Evolutionary conservation across 2,797 vertebrate species (phyloP), one percentile per base, ranked within the genome.

Genomic region (Salmo trutta): DNA sequence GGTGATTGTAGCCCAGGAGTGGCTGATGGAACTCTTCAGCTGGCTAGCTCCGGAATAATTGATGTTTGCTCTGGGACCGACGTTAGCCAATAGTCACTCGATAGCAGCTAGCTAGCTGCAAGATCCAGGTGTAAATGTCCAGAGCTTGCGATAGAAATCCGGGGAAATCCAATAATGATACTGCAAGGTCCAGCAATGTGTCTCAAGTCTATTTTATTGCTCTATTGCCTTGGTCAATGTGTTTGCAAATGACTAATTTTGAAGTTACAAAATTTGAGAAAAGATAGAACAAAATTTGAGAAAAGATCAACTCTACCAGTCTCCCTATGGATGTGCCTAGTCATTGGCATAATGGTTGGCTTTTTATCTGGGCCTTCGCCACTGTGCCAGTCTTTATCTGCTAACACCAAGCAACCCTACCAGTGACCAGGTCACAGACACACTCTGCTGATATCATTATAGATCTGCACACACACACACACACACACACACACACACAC

Each of bases 391-490:
- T 68, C 41, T 72, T 88, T 74, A 90, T 92, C 87, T 89, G 54
- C 84, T 82, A 88, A 89, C 88, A 36, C 77, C 83, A 54, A 81
- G 7, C 82, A 85, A 85, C 83, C 81, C 77, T 87, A 84, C 19
- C n/a, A 47, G 31, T 0, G 36, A 41, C 17, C 69, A 52, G 69
- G 79, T 83, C 88, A 75, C 79, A 80, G 82, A 79, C 71, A 81
- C 88, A 88, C 82, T 73, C 75, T 79, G 73, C 87, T 89, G 89
- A 91, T 92, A 91, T 89, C 89, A 93, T 93, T 93, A 92, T 91
- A 91, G 91, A 93, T 93, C 41, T 47, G 41, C 10, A 47, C 8
- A 10, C 8, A 83, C 85, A 77, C 41, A 47, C 41, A 41, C 8
- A 10, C 7, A 41, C 41, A 47, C 41, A 47, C 36, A 41, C 36